Base-by-base conservation (phyloP, 2,113 vertebrate genomes). In the Melanocharis versteri region DNA sequence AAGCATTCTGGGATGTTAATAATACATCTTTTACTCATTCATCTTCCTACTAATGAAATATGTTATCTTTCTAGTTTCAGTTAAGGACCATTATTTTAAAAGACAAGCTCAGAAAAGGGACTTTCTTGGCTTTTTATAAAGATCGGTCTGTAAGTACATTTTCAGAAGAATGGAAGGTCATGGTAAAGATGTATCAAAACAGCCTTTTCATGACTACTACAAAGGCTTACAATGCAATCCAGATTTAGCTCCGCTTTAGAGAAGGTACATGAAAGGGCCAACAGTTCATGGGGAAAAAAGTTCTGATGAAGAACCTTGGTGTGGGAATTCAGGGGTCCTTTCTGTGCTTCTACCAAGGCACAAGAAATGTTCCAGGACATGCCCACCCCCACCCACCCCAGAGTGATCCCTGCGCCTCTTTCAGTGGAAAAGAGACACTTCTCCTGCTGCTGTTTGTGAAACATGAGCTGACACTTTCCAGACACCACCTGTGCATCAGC, bases 11-110 rank as follows among this genome's bases (percentile, higher is more conserved):
- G 17, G 68, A 81, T 82, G 56, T 92, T 96, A 87, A 95, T 89
- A 93, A 96, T 86, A 83, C 37, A 87, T 93, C 93, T 96, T 97
- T 96, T 65, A 76, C 66, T 70, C 57, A 97, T 95, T 97, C 70
- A 95, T 97, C 95, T 96, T 90, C 83, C 62, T 93, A 82, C 93
- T 96, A 97, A 91, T 80, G 82, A 96, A 94, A 95, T 71, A 83
- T 4, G 23, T 87, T 96, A 78, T 81, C 81, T 89, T 76, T 83
- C 39, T 10, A 83, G 66, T 31, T 94, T 91, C 50, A 94, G 81
- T 94, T 94, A 87, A 35, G 76, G 51, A 84, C 75, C 73, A 72
- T 86, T 87, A 84, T 94, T 96, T 97, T 62, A 86, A 94, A 94
- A 96, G 82, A 80, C 30, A 83, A 60, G 62, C 19, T 95, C 48